Percentiles rank a stretch among this genome's conserved stretches.
Evolutionary conservation across 2,113 vertebrate genomes (phyloP).

Genomic region (Jacana jacana): DNA sequence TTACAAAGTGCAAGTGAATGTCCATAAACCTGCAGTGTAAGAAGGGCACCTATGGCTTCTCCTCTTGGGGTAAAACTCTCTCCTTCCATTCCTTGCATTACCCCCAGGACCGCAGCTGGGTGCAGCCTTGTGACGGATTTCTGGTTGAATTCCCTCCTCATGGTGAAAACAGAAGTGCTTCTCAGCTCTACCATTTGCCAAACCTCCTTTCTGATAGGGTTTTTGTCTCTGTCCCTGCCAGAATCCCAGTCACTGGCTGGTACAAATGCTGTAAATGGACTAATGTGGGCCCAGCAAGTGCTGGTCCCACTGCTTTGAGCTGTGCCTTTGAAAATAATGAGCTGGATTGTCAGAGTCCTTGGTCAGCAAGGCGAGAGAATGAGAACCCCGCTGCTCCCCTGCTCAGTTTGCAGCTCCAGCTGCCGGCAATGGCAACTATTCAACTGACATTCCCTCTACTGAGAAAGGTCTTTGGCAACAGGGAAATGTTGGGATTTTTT

Average conservation of each 20-base stretch:
- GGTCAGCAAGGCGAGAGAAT: constrained; percentile 17
- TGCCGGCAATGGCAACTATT: constrained; percentile 7
- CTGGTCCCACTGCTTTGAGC: constrained; percentile 8
- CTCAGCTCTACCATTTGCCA: accelerated
- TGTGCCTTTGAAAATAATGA: constrained; percentile 33
- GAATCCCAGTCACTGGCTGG: background rate
- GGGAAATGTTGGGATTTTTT: background rate
- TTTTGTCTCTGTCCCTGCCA: background rate
- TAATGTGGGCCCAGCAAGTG: background rate
- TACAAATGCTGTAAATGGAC: constrained; percentile 43
- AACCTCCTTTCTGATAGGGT: background rate
- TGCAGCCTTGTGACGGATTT: background rate
- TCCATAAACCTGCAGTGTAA: background rate
- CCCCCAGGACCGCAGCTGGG: background rate
- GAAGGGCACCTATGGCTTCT: background rate
- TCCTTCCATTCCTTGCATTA: background rate
- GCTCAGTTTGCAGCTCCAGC: constrained; percentile 24
- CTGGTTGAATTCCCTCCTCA: background rate
- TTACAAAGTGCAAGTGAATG: background rate
- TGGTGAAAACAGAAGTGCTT: background rate
- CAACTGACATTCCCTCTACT: constrained; percentile 1
- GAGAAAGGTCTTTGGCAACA: constrained; percentile 36
- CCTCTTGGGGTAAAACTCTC: accelerated
- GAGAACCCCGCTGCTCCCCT: constrained; percentile 21
- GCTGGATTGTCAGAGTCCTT: constrained; percentile 9